Percentiles rank a stretch among this genome's conserved stretches.
phyloP scores from a whole-genome alignment of 1,140 invertebrate species.

The Berghia stephanieae region DNA sequence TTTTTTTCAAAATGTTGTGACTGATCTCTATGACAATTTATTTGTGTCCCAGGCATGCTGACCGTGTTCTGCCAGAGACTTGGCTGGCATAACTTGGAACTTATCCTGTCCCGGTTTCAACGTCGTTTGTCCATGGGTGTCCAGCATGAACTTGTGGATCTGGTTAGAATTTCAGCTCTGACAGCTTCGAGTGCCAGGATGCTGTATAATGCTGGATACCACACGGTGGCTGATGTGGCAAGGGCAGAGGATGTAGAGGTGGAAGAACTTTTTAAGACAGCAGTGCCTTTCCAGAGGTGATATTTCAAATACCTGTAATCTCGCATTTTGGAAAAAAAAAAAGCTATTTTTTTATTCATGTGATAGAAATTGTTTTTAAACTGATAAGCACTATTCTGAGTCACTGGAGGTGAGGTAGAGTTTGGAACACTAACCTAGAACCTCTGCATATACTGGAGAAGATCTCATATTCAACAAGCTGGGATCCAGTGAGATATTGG shows the following conservation, averaged over 20 bases:
- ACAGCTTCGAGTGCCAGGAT: conserved; percentile 86
- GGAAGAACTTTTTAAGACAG: conserved; percentile 80
- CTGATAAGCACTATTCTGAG: too few species aligned
- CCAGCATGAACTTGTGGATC: conserved; percentile 88
- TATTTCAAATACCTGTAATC: background rate
- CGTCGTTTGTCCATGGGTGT: conserved; percentile 93
- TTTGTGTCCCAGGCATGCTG: conserved; percentile 87
- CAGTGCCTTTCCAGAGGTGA: conserved; percentile 78
- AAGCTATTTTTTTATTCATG: too few species aligned
- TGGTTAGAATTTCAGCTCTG: conserved; percentile 85
- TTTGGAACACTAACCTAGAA: too few species aligned
- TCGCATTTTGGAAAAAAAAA: too few species aligned
- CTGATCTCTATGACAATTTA: too few species aligned
- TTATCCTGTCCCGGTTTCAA: conserved; percentile 92
- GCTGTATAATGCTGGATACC: conserved; percentile 85
- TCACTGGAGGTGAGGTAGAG: too few species aligned
- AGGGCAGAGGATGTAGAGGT: conserved; percentile 74
- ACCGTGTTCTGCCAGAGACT: conserved; percentile 90
- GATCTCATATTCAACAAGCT: too few species aligned
- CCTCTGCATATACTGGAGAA: too few species aligned
- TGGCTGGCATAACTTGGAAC: conserved; percentile 91
- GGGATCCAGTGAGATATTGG: too few species aligned
- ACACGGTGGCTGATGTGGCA: conserved; percentile 82
- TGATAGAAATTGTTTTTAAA: too few species aligned
- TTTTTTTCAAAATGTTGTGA: too few species aligned